These are phyloP conservation scores for Pristionchus exspectatus DNA, from an alignment of 2,888 invertebrate genomes.

Conservation along the genomic window DNA sequence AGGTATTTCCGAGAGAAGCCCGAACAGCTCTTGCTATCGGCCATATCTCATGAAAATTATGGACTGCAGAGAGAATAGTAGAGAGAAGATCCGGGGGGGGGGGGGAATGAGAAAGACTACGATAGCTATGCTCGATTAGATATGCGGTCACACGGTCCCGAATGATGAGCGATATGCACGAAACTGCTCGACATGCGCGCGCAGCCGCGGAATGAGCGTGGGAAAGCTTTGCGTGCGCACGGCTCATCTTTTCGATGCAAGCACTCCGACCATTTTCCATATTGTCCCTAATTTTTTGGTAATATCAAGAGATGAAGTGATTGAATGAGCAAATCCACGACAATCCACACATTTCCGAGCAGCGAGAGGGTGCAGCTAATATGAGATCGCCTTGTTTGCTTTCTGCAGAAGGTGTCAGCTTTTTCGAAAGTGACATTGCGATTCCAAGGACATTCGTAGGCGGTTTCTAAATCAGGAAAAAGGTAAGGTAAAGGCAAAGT, in stretches of 20 bases:
- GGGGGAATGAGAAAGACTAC: neutral
- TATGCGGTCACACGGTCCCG: neutral
- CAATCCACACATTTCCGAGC: neutral
- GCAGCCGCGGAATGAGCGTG: neutral
- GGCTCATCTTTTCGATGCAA: neutral
- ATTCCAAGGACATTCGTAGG: neutral
- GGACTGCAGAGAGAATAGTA: neutral
- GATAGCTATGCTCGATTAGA: neutral
- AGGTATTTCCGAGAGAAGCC: neutral
- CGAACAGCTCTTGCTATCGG: neutral
- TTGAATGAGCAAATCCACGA: neutral
- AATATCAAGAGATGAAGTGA: neutral
- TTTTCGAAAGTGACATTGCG: neutral
- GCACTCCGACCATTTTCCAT: neutral
- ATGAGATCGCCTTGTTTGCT: neutral
- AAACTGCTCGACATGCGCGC: neutral
- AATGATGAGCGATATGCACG: constrained; percentile 5
- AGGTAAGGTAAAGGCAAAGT: neutral
- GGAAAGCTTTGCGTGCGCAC: neutral
- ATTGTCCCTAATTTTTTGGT: neutral
- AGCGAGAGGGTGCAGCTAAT: constrained; percentile 4
- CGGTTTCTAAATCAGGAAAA: neutral
- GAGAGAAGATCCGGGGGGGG: neutral
- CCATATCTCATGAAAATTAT: neutral
- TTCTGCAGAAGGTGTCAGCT: neutral